A percentile compares a stretch with the other conserved stretches of the same genome.
Evolutionary conservation across 2,888 invertebrate genomes (phyloP).

Genomic region (Scaptomyza parva): DNA sequence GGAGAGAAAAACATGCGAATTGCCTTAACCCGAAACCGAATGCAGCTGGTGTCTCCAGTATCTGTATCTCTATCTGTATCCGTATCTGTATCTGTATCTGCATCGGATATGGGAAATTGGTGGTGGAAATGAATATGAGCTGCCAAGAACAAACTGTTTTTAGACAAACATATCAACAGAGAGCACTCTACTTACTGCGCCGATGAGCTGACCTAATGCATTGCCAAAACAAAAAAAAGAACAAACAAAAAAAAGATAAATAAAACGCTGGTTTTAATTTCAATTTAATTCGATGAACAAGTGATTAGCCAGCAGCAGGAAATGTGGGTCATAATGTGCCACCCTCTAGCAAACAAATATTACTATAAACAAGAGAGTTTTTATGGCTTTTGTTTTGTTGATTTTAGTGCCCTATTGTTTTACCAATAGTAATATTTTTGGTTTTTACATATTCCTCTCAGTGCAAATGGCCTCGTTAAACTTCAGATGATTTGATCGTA

Average conservation of each 20-base stretch:
- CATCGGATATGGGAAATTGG: slow-evolving; percentile 5
- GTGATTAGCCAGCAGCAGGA: slow-evolving; percentile 52
- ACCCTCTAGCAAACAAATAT: slow-evolving; percentile 1
- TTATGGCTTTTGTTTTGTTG: slow-evolving; percentile 10
- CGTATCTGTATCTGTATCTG: slow-evolving; percentile 4
- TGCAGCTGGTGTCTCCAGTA: slow-evolving; percentile 57
- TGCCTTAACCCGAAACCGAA: slow-evolving; percentile 52
- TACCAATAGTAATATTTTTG: slow-evolving; percentile 26
- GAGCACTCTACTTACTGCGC: slow-evolving; percentile 7
- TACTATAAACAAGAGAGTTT: slow-evolving; percentile 19
- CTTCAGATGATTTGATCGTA: slow-evolving; percentile 35
- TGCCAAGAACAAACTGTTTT: slow-evolving; percentile 53
- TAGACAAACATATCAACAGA: slow-evolving; percentile 42
- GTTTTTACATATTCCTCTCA: slow-evolving; percentile 13
- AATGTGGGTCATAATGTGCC: slow-evolving; percentile 46
- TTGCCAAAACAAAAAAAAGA: slow-evolving; percentile 50
- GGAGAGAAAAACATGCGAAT: slow-evolving; percentile 59
- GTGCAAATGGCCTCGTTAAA: slow-evolving; percentile 36
- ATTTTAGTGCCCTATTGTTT: slow-evolving; percentile 45
- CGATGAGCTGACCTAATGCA: slow-evolving; percentile 56
- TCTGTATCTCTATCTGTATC: too few relatives aligned
- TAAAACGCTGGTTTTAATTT: slow-evolving; percentile 57
- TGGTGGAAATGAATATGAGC: slow-evolving; percentile 48
- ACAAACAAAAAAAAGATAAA: neutral
- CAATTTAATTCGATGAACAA: slow-evolving; percentile 56